Evolutionary conservation across 2,888 invertebrate species (phyloP), one percentile per base, ranked within the genome.

Genomic region (Tachina fera): DNA sequence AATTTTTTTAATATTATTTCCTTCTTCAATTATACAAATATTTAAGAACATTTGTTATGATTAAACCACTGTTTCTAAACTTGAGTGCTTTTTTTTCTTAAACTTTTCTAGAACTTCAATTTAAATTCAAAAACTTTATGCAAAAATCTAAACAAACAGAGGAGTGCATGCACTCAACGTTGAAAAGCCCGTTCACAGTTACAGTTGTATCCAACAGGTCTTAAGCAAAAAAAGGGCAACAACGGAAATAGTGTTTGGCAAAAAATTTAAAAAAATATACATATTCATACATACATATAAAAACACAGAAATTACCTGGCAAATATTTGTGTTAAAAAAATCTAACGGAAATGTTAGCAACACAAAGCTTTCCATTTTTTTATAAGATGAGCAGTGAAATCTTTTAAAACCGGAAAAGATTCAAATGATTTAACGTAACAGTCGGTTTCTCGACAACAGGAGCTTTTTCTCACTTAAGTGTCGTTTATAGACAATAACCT

Each of bases 151-250:
- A 53, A 43, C 47, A 13, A 70, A 60, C n/a, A 60, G 16, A 67
- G 47, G 41, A 31, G 65, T 65, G 63, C 60, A 67, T 65, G 63
- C 60, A 67, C 77, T 83, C 43, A 51, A 53, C 58, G 31, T 60
- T 65, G 11, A 51, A 71, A 67, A 68, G 47, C 16, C 22, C 56
- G 56, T 61, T n/a, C 72, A 61, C 53, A 71, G 39, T 63, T 60
- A 49, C 9, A 14, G 14, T 22, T 6, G 5, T 43, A 19, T n/a
- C 22, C 49, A 77, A 68, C 58, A 77, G 49, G 58, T 58, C 67
- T 60, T n/a, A 60, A 51, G 19, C 61, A 70, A 39, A 47, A 77
- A 83, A 83, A 61, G 78, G 53, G 16, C 83, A 78, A 78, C 83
- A 78, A 78, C 78, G 53, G 56, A 70, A 74, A 68, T 63, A 74